phyloP scores from a whole-genome alignment of 2,888 invertebrate species.

The Silvanus unidentatus region DNA sequence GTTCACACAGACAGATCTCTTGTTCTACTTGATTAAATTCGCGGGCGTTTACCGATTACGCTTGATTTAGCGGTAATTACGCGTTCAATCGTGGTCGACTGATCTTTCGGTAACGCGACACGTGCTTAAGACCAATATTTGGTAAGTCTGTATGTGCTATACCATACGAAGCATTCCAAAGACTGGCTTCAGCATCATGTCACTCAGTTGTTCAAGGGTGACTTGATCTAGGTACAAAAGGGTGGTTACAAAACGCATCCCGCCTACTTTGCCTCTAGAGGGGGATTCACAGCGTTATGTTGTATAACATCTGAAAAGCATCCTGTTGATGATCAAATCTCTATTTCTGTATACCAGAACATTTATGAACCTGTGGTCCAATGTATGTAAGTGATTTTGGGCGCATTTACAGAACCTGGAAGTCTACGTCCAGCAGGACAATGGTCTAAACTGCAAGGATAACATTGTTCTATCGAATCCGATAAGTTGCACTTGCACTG shows the following conservation, averaged over 20 bases:
- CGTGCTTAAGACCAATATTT: constrained; percentile 40
- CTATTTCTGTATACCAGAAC: neutral
- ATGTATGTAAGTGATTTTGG: no score
- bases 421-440: no score
- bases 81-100: constrained; percentile 41
- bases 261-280: constrained; percentile 12
- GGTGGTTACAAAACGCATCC: constrained; percentile 23
- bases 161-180: constrained; percentile 44
- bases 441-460: no score
- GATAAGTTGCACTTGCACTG: no score
- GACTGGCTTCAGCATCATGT: constrained; percentile 45
- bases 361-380: no score
- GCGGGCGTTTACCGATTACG: constrained; percentile 41
- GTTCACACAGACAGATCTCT: constrained; percentile 10
- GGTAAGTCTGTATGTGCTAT: constrained; percentile 35
- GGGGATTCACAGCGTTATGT: neutral
- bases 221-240: constrained; percentile 42
- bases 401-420: no score
- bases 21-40: constrained; percentile 33
- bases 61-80: constrained; percentile 43
- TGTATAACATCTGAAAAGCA: constrained; percentile 2
- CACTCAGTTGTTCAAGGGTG: constrained; percentile 47
- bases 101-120: constrained; percentile 35
- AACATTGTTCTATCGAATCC: no score
- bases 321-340: constrained; percentile 1